Conservation (phyloP, 1,140 invertebrate genomes). For the Conus ventricosus region DNA sequence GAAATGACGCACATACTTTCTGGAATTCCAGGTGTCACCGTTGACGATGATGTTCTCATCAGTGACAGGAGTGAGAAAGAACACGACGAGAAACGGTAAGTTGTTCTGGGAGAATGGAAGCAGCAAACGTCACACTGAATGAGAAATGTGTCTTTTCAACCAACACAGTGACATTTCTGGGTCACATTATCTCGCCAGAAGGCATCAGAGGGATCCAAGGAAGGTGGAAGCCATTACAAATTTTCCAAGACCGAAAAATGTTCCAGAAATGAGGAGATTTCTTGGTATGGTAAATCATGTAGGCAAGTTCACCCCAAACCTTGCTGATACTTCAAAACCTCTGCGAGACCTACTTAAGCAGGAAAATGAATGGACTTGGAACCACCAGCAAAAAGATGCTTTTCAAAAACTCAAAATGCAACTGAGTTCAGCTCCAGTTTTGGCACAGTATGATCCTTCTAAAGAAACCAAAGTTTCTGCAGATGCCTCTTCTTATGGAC, state of each 20-base stretch:
- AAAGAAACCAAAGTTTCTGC: constrained; percentile 15
- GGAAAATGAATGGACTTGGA: constrained; percentile 4
- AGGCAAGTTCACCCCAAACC: not conserved
- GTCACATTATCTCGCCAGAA: not conserved
- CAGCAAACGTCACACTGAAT: not conserved
- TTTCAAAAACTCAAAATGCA: constrained; percentile 23
- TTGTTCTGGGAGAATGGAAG: not conserved
- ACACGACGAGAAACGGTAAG: not conserved
- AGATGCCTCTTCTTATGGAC: not conserved
- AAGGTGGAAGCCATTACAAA: too few species aligned
- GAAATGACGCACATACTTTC: not conserved
- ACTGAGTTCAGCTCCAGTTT: not conserved
- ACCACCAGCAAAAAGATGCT: not conserved
- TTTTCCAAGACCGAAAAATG: too few species aligned
- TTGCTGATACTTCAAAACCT: not conserved
- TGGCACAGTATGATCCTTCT: not conserved
- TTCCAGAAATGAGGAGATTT: not conserved
- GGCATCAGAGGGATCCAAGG: too few species aligned
- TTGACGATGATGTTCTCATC: constrained; percentile 1
- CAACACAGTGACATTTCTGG: not conserved
- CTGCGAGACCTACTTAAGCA: not conserved
- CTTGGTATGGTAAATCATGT: not conserved
- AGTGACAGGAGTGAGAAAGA: not conserved
- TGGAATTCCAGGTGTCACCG: not conserved
- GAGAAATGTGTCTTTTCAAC: constrained; percentile 14